Conservation (phyloP, 1,140 invertebrate genomes). For the Drosophila sulfurigaster region DNA sequence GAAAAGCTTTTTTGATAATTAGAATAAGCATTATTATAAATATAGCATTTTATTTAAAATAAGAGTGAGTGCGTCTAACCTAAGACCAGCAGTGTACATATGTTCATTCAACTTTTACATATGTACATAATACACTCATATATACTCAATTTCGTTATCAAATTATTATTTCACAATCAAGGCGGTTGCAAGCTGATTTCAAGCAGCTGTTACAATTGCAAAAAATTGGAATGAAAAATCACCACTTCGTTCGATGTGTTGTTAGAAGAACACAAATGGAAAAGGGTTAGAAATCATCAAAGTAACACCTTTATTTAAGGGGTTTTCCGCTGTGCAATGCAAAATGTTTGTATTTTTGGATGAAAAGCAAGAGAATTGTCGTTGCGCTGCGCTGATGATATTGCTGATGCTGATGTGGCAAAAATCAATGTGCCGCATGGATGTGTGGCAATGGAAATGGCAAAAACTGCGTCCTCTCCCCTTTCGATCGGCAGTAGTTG, state of each 20-base stretch:
- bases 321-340: constrained; percentile 20
- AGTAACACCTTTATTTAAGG: constrained; percentile 55
- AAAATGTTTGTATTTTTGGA: constrained; percentile 47
- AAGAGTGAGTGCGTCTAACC: no score
- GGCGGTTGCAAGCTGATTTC: background rate
- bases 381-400: constrained; percentile 49
- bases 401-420: constrained; percentile 50
- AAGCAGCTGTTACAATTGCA: constrained; percentile 1
- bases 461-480: constrained; percentile 31
- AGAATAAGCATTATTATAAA: no score
- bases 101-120: no score
- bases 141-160: no score
- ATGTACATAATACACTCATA: no score
- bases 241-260: constrained; percentile 27
- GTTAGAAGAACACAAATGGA: constrained; percentile 6
- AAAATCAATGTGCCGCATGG: constrained; percentile 37
- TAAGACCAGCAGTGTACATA: no score
- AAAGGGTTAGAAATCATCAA: constrained; percentile 54
- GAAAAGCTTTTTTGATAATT: no score
- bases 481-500: constrained; percentile 53
- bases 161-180: no score
- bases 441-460: constrained; percentile 39
- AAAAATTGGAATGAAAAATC: constrained; percentile 21
- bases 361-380: constrained; percentile 47
- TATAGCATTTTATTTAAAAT: no score